Conservation (phyloP, 2,888 invertebrate genomes). For the Cheilosia vulpina region DNA sequence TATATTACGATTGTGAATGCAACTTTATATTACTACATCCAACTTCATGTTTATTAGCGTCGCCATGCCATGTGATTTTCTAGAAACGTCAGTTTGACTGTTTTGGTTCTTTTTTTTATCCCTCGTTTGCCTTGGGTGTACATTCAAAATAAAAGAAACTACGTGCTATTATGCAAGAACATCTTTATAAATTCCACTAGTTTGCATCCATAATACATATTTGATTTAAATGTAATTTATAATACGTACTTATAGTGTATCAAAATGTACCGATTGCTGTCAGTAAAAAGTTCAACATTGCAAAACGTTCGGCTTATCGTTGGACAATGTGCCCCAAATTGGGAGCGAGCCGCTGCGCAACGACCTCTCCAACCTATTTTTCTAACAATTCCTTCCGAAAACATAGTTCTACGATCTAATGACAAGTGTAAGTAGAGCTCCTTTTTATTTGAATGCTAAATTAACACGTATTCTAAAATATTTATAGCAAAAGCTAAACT, state of each 20-base stretch:
- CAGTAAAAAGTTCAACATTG: conserved; percentile 77
- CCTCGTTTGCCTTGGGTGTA: conserved; percentile 32
- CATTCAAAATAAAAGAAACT: conserved; percentile 57
- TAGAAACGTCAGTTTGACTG: conserved; percentile 67
- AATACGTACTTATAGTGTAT: background rate
- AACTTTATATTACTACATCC: background rate
- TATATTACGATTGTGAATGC: conserved; percentile 39
- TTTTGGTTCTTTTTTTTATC: conserved; percentile 56
- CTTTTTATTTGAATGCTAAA: background rate
- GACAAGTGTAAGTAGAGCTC: conserved; percentile 31
- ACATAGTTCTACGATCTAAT: conserved; percentile 9
- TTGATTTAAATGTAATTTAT: conserved; percentile 42
- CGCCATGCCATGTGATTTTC: conserved; percentile 64
- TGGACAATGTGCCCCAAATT: conserved; percentile 64
- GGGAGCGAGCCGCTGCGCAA: conserved; percentile 71
- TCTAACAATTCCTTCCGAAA: conserved; percentile 56
- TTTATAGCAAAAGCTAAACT: conserved; percentile 47
- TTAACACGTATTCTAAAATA: background rate
- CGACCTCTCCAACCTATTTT: conserved; percentile 47
- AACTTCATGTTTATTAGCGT: conserved; percentile 51
- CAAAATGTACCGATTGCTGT: conserved; percentile 80
- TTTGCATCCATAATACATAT: background rate
- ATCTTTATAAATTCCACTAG: conserved; percentile 31
- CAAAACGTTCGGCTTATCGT: conserved; percentile 78
- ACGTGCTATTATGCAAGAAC: conserved; percentile 71